These are phyloP conservation scores for Crotalus tigris DNA, from an alignment of 2,113 vertebrate genomes.

Conservation along the genomic window DNA sequence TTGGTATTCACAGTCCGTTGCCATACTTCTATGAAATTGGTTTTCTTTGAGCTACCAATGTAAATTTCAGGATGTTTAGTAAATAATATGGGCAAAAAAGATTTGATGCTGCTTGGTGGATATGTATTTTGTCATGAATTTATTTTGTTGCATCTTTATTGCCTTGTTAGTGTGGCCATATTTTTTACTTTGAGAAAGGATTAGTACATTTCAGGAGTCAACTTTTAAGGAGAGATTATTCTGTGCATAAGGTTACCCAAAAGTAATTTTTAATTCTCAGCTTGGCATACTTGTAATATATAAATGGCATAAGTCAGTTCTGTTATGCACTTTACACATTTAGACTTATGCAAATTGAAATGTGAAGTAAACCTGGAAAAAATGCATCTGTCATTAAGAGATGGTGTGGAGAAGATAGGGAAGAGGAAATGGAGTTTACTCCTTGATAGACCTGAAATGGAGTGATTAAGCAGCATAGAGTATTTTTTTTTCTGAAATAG, in stretches of 20 bases:
- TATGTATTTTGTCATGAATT: neutral
- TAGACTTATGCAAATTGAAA: neutral
- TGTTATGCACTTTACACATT: neutral
- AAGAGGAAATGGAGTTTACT: neutral
- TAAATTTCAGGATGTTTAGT: neutral
- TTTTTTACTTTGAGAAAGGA: neutral
- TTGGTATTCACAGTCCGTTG: slow-evolving; percentile 4
- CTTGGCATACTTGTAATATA: neutral
- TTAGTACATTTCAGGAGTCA: neutral
- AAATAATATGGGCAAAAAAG: neutral
- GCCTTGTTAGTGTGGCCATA: neutral
- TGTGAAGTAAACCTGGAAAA: neutral
- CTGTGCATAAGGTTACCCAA: neutral
- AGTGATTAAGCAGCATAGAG: neutral
- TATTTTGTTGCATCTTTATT: neutral
- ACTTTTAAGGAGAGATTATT: neutral
- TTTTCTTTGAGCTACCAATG: neutral
- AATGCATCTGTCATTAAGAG: neutral
- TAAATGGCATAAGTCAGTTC: neutral
- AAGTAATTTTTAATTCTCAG: neutral
- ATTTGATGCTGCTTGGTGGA: neutral
- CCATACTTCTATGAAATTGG: neutral
- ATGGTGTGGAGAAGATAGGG: neutral
- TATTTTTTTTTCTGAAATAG: neutral
- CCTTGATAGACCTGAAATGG: neutral